Conservation (phyloP, 1,140 invertebrate species). For the Drosophila virilis region DNA sequence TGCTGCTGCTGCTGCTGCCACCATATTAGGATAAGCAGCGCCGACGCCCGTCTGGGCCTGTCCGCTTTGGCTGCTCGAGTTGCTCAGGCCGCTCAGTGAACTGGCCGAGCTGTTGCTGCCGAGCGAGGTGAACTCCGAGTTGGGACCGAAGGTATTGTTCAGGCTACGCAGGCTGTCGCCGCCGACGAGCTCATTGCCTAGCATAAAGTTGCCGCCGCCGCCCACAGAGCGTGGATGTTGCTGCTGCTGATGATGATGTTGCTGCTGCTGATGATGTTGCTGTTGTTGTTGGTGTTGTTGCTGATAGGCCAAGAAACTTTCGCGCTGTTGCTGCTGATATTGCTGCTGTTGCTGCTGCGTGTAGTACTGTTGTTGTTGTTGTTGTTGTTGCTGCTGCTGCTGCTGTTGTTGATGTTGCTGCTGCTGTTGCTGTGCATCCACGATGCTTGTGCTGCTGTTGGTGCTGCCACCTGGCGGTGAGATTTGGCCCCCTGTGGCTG, state of each 20-base stretch:
- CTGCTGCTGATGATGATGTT: constrained; percentile 52
- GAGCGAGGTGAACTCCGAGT: constrained; percentile 78
- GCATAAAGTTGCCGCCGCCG: constrained; percentile 68
- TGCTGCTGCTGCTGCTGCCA: constrained; percentile 62
- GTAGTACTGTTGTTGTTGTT: constrained; percentile 63
- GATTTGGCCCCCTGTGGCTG: constrained; percentile 84
- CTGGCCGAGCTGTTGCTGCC: constrained; percentile 44
- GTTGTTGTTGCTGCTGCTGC: constrained; percentile 54
- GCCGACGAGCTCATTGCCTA: constrained; percentile 76
- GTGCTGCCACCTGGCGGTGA: constrained; percentile 82
- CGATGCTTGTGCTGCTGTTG: constrained; percentile 55
- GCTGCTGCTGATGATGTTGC: constrained; percentile 59
- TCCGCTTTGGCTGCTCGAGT: constrained; percentile 70
- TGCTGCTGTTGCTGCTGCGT: constrained; percentile 70
- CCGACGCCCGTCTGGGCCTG: constrained; percentile 29
- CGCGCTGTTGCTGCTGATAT: constrained; percentile 61
- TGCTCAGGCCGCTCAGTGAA: constrained; percentile 58
- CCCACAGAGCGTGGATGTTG: constrained; percentile 58
- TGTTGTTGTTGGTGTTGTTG: constrained; percentile 53
- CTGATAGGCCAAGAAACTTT: constrained; percentile 68
- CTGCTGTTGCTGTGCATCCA: constrained; percentile 37
- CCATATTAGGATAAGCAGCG: constrained; percentile 64
- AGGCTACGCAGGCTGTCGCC: constrained; percentile 79
- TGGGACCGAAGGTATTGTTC: constrained; percentile 81
- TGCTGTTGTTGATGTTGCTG: constrained; percentile 56